A percentile compares a stretch with the other conserved stretches of the same genome.
phyloP scores from a whole-genome alignment of 2,888 invertebrate species.

The Idaea aversata region DNA sequence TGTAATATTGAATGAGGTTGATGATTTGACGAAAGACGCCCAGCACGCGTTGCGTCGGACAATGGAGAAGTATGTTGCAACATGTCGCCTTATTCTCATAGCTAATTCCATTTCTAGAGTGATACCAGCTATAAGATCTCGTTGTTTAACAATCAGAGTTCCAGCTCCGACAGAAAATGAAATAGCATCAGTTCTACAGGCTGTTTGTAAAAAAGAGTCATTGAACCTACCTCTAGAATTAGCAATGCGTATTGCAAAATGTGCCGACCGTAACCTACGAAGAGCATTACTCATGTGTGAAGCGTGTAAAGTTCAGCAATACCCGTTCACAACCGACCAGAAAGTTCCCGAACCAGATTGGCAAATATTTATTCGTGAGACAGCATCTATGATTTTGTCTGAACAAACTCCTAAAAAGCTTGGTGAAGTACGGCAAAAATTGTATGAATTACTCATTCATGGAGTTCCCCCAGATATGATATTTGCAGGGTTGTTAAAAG shows the following conservation, averaged over 20 bases:
- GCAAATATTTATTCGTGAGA: slow-evolving; percentile 92
- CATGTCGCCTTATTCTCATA: slow-evolving; percentile 95
- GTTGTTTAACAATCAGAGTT: slow-evolving; percentile 95
- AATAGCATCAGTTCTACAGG: slow-evolving; percentile 84
- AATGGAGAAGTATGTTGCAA: slow-evolving; percentile 99
- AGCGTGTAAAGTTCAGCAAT: slow-evolving; percentile 94
- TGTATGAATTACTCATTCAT: slow-evolving; percentile 96
- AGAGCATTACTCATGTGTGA: slow-evolving; percentile 96
- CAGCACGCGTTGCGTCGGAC: slow-evolving; percentile 98
- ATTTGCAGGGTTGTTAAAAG: slow-evolving; percentile 91
- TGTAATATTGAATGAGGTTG: slow-evolving; percentile 96
- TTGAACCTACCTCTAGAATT: slow-evolving; percentile 88
- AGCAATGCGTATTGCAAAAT: slow-evolving; percentile 87
- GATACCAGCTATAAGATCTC: slow-evolving; percentile 97
- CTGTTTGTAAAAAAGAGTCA: slow-evolving; percentile 90
- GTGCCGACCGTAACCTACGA: slow-evolving; percentile 93
- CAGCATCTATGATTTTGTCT: slow-evolving; percentile 90
- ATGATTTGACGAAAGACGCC: slow-evolving; percentile 96
- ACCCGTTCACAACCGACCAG: slow-evolving; percentile 90
- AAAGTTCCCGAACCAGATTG: slow-evolving; percentile 94
- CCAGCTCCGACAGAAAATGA: slow-evolving; percentile 91
- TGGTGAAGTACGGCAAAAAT: slow-evolving; percentile 89
- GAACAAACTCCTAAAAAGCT: slow-evolving; percentile 94
- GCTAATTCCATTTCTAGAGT: slow-evolving; percentile 97
- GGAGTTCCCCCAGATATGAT: slow-evolving; percentile 96